Conservation (phyloP, 2,113 vertebrate species). For the Aythya baeri region DNA sequence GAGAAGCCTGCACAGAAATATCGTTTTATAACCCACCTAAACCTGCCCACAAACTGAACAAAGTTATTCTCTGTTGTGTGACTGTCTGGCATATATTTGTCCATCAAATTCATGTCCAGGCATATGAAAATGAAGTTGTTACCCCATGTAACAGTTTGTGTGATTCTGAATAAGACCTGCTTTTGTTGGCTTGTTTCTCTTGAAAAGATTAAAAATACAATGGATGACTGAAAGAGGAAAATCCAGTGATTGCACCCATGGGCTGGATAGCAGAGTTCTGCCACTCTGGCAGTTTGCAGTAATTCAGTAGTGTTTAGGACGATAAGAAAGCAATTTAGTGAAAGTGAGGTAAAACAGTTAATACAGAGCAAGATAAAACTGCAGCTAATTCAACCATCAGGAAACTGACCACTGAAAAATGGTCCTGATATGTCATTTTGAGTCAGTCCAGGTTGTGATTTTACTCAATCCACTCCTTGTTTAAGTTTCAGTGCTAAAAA, state of each 20-base stretch:
- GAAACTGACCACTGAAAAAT: slow-evolving; percentile 67
- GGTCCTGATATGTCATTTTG: slow-evolving; percentile 65
- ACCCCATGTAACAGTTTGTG: background rate
- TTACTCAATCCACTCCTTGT: slow-evolving; percentile 60
- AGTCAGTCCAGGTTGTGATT: slow-evolving; percentile 59
- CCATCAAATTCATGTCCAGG: background rate
- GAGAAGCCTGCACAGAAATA: background rate
- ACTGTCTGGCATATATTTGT: background rate
- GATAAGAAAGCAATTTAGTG: slow-evolving; percentile 65
- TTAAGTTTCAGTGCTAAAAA: slow-evolving; percentile 63
- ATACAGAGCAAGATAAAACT: slow-evolving; percentile 54
- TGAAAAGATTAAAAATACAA: background rate
- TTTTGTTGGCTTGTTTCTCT: background rate
- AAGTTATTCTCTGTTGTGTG: background rate
- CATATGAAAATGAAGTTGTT: background rate
- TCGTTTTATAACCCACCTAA: background rate
- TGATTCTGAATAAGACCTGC: background rate
- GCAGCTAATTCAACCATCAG: slow-evolving; percentile 63
- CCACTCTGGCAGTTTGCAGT: slow-evolving; percentile 27
- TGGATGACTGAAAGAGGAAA: background rate
- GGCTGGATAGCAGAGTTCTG: background rate
- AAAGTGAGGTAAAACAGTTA: slow-evolving; percentile 67
- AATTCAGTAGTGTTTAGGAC: slow-evolving; percentile 26
- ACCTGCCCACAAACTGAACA: background rate
- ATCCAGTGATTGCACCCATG: background rate